phyloP scores from a whole-genome alignment of 92 coral and sea anemone genomes.

The Muricea muricata region DNA sequence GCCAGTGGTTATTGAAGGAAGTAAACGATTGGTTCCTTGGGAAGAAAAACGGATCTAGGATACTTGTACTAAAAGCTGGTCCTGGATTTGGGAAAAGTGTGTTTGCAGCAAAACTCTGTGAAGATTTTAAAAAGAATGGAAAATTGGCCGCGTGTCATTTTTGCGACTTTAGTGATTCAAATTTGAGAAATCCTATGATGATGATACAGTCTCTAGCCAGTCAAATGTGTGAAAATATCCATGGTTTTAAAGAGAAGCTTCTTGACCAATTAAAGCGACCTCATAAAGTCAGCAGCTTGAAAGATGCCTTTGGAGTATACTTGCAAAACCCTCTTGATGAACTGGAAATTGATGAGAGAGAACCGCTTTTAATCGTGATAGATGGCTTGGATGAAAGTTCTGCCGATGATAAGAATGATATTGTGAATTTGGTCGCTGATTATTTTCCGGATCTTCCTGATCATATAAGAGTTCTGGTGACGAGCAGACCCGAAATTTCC shows the following conservation, averaged over 20 bases:
- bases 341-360: not conserved
- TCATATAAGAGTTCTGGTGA: not conserved
- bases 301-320: not conserved
- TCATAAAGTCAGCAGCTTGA: not conserved
- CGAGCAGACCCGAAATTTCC: not conserved
- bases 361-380: not conserved
- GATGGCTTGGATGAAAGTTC: conserved; percentile 11
- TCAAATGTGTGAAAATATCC: conserved; percentile 61
- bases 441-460: not conserved
- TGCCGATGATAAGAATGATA: not conserved
- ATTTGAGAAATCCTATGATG: conserved; percentile 62
- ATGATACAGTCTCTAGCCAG: conserved; percentile 75
- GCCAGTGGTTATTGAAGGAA: too few relatives aligned
- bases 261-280: conserved; percentile 34
- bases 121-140: not conserved
- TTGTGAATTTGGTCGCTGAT: not conserved
- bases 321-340: not conserved
- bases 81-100: conserved; percentile 8
- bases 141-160: conserved; percentile 43
- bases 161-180: conserved; percentile 64
- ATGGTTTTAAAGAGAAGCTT: conserved; percentile 61
- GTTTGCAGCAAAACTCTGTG: conserved; percentile 6
- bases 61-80: not conserved
- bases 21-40: too few relatives aligned
- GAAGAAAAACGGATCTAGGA: not conserved